Conservation (phyloP, 2,888 invertebrate species). For the Rhamnusium bicolor region DNA sequence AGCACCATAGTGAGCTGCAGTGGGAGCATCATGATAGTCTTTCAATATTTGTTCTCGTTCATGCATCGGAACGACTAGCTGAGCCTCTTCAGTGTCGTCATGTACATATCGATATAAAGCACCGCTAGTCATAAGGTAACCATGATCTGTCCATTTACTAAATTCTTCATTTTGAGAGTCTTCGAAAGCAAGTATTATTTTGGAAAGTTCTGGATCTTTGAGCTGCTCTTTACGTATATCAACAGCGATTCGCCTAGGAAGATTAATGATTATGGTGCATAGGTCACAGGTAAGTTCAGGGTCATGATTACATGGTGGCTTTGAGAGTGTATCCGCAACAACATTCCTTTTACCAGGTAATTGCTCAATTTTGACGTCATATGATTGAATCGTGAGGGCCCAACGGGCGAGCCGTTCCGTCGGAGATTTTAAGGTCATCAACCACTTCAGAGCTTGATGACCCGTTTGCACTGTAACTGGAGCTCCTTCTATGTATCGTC, state of each 20-base stretch:
- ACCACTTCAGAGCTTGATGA: slow-evolving; percentile 70
- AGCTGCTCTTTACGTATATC: slow-evolving; percentile 43
- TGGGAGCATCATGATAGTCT: too few species aligned
- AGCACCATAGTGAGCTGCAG: slow-evolving; percentile 58
- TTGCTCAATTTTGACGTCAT: slow-evolving; percentile 51
- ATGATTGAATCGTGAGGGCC: slow-evolving; percentile 67
- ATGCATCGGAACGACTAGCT: slow-evolving; percentile 56
- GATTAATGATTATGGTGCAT: too few species aligned
- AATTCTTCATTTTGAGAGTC: slow-evolving; percentile 22
- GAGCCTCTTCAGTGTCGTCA: slow-evolving; percentile 54
- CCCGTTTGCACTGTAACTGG: slow-evolving; percentile 66
- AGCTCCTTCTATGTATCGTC: slow-evolving; percentile 66
- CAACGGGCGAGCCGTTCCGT: slow-evolving; percentile 68
- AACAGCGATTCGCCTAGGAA: too few species aligned
- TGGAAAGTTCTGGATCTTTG: slow-evolving; percentile 51
- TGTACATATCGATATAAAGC: slow-evolving; percentile 48
- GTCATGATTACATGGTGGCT: too few species aligned
- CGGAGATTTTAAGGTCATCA: slow-evolving; percentile 60
- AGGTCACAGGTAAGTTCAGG: too few species aligned
- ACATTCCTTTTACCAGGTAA: slow-evolving; percentile 37
- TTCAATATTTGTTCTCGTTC: too few species aligned
- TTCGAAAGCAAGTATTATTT: slow-evolving; percentile 47
- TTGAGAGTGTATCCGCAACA: too few species aligned
- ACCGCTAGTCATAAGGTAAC: slow-evolving; percentile 51
- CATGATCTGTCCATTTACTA: slow-evolving; percentile 48